Evolutionary conservation across 2,113 vertebrate species (phyloP).

Genomic region (Sturnus vulgaris): DNA sequence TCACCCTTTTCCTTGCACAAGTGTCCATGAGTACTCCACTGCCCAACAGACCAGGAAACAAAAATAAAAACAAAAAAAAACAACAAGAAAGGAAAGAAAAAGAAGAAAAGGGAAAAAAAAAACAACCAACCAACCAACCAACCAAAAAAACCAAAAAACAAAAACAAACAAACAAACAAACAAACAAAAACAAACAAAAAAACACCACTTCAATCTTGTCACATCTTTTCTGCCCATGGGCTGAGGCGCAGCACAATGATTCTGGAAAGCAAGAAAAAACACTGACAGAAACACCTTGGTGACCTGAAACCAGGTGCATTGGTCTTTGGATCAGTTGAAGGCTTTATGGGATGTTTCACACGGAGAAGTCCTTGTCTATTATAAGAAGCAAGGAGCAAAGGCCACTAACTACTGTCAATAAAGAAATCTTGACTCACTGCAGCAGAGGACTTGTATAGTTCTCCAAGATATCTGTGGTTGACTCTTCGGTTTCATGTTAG

Average conservation of each 20-base stretch:
- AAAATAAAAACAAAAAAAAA: neutral
- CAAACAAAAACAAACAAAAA: neutral
- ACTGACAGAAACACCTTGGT: neutral
- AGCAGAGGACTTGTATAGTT: neutral
- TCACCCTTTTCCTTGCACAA: neutral
- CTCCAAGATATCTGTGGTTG: neutral
- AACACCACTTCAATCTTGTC: neutral
- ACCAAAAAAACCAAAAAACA: no score
- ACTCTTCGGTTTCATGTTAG: accelerated
- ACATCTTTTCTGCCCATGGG: neutral
- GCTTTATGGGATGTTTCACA: neutral
- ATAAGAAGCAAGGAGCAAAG: neutral
- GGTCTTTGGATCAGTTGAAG: neutral
- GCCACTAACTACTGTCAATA: neutral
- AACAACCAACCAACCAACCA: no score
- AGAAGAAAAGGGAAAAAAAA: neutral
- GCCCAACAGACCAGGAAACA: neutral
- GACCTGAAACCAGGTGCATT: neutral
- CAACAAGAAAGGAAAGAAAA: no score
- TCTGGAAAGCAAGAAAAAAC: neutral
- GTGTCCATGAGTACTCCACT: neutral
- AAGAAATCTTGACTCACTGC: neutral
- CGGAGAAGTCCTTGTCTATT: neutral
- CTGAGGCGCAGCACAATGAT: neutral
- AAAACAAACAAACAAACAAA: neutral